A percentile compares a stretch with the other conserved stretches of the same genome.
These are phyloP conservation scores for Sarcophaga variegata DNA, from an alignment of 2,888 invertebrate genomes.

Conservation along the genomic window DNA sequence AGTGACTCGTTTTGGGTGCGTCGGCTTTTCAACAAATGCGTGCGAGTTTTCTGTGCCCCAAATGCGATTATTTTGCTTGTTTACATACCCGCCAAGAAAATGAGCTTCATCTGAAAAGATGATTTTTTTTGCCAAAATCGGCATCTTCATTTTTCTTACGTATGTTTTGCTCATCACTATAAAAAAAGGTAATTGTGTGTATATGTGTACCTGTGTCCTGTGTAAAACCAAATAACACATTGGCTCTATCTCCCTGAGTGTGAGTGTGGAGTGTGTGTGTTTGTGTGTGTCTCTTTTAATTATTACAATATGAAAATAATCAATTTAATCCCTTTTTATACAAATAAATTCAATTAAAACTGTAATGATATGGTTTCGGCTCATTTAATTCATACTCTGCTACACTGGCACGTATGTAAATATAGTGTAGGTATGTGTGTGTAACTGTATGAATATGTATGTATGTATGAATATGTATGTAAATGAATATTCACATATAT, in stretches of 20 bases:
- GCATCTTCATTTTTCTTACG: no score
- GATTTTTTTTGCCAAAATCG: no score
- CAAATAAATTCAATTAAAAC: conserved; percentile 66
- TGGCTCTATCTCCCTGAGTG: neutral
- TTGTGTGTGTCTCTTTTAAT: neutral
- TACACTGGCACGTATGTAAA: neutral
- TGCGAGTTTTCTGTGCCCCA: no score
- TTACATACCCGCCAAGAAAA: no score
- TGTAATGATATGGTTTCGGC: conserved; percentile 63
- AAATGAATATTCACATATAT: neutral
- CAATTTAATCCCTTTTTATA: conserved; percentile 56
- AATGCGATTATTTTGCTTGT: no score
- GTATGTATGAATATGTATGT: conserved; percentile 1
- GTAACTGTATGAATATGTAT: neutral
- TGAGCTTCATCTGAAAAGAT: no score
- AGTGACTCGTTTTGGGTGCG: no score
- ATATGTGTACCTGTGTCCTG: neutral
- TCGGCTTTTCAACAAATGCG: no score
- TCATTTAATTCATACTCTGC: conserved; percentile 55
- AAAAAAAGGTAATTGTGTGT: neutral
- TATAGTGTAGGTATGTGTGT: neutral
- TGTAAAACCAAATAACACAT: neutral
- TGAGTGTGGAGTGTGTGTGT: neutral
- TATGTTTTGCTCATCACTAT: no score
- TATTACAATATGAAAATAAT: conserved; percentile 35